These are phyloP conservation scores for Drosophila mercatorum DNA, from an alignment of 2,888 invertebrate genomes.

Conservation along the genomic window DNA sequence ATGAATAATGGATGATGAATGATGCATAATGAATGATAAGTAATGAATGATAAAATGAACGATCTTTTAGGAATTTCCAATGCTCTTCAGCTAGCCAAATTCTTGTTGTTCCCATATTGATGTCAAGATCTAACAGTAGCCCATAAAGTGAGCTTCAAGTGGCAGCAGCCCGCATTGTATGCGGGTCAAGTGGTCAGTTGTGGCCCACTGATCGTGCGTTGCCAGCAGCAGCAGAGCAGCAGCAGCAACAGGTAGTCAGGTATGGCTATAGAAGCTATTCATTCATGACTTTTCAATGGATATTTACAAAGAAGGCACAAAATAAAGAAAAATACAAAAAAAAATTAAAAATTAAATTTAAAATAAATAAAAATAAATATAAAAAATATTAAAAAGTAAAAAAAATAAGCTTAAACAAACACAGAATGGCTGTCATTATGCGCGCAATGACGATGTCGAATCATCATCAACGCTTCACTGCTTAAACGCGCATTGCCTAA, in stretches of 20 bases:
- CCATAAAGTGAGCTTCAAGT: conserved; percentile 31
- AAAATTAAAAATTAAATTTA: too few relatives aligned
- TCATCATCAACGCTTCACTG: conserved; percentile 35
- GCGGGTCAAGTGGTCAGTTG: conserved; percentile 60
- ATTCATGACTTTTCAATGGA: conserved; percentile 39
- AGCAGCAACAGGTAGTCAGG: conserved; percentile 56
- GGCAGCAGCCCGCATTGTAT: conserved; percentile 31
- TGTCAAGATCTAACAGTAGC: conserved; percentile 65
- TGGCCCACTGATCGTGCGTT: conserved; percentile 46
- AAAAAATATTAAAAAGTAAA: too few relatives aligned
- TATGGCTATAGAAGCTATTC: conserved; percentile 30
- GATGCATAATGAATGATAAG: too few relatives aligned
- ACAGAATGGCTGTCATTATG: conserved; percentile 34
- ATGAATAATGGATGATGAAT: too few relatives aligned
- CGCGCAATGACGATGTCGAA: conserved; percentile 37
- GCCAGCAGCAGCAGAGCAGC: not conserved
- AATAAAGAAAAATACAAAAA: conserved; percentile 6
- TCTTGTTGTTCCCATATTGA: conserved; percentile 25
- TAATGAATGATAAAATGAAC: not conserved
- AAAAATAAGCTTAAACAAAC: conserved; percentile 33
- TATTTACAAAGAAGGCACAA: conserved; percentile 7
- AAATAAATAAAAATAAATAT: too few relatives aligned
- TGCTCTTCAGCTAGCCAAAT: conserved; percentile 7
- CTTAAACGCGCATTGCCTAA: conserved; percentile 44
- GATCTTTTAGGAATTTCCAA: not conserved